A percentile compares a stretch with the other conserved stretches of the same genome.
phyloP scores from a whole-genome alignment of 2,113 vertebrate genomes.

The Otis tarda region DNA sequence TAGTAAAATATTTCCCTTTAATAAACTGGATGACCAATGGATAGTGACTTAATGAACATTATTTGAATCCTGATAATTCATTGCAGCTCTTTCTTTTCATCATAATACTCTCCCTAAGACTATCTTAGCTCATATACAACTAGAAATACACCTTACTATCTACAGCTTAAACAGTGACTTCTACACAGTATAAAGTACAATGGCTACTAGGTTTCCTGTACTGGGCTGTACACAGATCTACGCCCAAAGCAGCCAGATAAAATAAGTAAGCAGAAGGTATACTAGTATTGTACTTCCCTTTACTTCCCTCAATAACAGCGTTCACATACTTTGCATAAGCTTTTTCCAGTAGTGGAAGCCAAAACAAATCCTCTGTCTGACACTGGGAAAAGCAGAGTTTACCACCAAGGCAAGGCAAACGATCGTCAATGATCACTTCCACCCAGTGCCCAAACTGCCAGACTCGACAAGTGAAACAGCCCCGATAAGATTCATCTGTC shows the following conservation, averaged over 20 bases:
- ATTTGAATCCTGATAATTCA: background rate
- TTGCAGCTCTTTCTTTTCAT: background rate
- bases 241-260: background rate
- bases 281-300: background rate
- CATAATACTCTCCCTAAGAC: background rate
- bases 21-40: background rate
- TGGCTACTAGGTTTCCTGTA: no score
- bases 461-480: slow-evolving; percentile 84
- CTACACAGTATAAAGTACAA: background rate
- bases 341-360: slow-evolving; percentile 94
- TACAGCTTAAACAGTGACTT: background rate
- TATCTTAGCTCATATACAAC: background rate
- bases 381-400: slow-evolving; percentile 93
- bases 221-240: background rate
- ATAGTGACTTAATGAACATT: background rate
- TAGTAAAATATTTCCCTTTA: background rate
- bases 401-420: slow-evolving; percentile 88
- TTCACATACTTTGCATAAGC: slow-evolving; percentile 93
- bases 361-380: slow-evolving; percentile 86
- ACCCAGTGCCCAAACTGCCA: slow-evolving; percentile 92
- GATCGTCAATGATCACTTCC: slow-evolving; percentile 88
- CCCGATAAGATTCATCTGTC: slow-evolving; percentile 81
- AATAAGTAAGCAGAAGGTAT: background rate
- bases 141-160: background rate
- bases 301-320: background rate